A percentile compares a stretch with the other conserved stretches of the same genome.
Evolutionary conservation across 2,797 vertebrate species (phyloP).

Genomic region (Peromyscus attwateri): DNA sequence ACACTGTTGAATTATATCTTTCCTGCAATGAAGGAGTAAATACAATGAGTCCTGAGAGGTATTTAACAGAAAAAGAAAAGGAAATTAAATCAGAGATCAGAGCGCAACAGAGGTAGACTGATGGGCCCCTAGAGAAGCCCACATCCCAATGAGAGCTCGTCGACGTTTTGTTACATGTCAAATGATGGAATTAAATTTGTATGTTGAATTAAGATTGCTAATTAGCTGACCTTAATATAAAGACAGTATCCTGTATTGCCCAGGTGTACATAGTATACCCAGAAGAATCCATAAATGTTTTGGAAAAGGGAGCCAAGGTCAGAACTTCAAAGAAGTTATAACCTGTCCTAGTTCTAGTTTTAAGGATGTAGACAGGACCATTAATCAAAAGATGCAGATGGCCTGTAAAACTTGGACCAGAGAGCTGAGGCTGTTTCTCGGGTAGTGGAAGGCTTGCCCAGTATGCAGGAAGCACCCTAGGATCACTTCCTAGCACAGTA

Average conservation of each 20-base stretch:
- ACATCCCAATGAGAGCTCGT: not conserved
- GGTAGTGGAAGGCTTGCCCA: too few species aligned
- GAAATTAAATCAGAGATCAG: constrained; percentile 47
- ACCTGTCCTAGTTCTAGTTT: not conserved
- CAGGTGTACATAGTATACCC: not conserved
- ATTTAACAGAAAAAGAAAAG: not conserved
- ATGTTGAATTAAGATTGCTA: constrained; percentile 6
- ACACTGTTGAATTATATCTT: not conserved
- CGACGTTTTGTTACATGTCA: constrained; percentile 30
- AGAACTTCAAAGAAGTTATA: not conserved
- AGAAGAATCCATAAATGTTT: not conserved
- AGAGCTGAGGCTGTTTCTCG: not conserved
- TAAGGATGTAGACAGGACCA: not conserved
- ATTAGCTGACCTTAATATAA: not conserved
- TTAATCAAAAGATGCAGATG: not conserved
- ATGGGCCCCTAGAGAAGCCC: not conserved
- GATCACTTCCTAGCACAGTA: not conserved
- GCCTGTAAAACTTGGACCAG: not conserved
- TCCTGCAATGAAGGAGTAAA: not conserved
- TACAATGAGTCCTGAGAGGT: not conserved
- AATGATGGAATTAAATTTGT: not conserved
- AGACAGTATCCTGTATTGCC: not conserved
- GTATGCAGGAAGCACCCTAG: not conserved
- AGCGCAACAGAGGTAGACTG: not conserved
- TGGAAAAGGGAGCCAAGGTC: not conserved